Evolutionary conservation across 2,888 invertebrate genomes (phyloP).

Genomic region (Oxyteleia sp.): DNA sequence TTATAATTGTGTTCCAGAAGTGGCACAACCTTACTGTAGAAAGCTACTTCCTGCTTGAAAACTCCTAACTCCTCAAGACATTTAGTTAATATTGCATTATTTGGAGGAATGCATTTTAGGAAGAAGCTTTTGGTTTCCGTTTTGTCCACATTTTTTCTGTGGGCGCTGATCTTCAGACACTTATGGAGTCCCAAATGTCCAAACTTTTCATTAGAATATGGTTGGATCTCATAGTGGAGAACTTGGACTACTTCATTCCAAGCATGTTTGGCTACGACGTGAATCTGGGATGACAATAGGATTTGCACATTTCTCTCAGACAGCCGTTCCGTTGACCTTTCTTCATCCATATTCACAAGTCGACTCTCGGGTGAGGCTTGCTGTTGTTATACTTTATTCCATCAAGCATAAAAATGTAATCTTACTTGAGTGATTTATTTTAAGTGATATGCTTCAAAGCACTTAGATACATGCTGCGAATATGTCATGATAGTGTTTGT

Average conservation of each 20-base stretch:
- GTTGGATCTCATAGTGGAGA: slow-evolving; percentile 74
- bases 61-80: slow-evolving; percentile 88
- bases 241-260: slow-evolving; percentile 59
- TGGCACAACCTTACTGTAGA: slow-evolving; percentile 88
- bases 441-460: slow-evolving; percentile 37
- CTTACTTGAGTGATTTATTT: slow-evolving; percentile 54
- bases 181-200: slow-evolving; percentile 82
- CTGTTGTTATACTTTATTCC: slow-evolving; percentile 30
- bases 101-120: slow-evolving; percentile 89
- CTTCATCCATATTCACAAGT: slow-evolving; percentile 44
- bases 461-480: slow-evolving; percentile 36
- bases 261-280: slow-evolving; percentile 61
- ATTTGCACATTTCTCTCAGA: slow-evolving; percentile 46
- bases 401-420: slow-evolving; percentile 38
- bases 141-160: slow-evolving; percentile 29
- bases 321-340: slow-evolving; percentile 32
- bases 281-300: slow-evolving; percentile 72
- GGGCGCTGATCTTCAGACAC: slow-evolving; percentile 73
- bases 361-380: slow-evolving; percentile 6
- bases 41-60: slow-evolving; percentile 88
- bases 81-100: slow-evolving; percentile 88
- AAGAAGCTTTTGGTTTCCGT: slow-evolving; percentile 87
- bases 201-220: slow-evolving; percentile 80
- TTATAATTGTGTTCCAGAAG: slow-evolving; percentile 81
- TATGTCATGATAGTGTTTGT: slow-evolving; percentile 19